phyloP scores from a whole-genome alignment of 2,888 invertebrate genomes.

The Ariolimax columbianus region DNA sequence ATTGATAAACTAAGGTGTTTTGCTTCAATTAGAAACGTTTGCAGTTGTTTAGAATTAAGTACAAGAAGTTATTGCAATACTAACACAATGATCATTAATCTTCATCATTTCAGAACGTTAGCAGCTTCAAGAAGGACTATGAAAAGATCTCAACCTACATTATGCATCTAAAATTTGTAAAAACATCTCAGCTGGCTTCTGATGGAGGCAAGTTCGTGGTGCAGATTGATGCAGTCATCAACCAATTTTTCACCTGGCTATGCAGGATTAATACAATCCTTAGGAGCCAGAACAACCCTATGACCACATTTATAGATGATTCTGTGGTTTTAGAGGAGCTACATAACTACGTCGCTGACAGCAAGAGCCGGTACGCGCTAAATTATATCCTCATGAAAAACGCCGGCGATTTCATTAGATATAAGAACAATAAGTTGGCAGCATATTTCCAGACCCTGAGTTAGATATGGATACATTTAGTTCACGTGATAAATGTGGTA shows the following conservation, averaged over 20 bases:
- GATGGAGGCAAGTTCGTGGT: background rate
- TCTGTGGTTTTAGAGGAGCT: background rate
- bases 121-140: background rate
- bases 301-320: constrained; percentile 6
- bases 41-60: too few relatives aligned
- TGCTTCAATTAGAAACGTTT: too few relatives aligned
- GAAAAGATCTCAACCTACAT: background rate
- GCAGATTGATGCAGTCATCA: background rate
- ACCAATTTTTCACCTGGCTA: background rate
- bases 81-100: too few relatives aligned
- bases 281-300: background rate
- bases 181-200: background rate
- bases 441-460: constrained; percentile 4
- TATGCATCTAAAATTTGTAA: background rate
- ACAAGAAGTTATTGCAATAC: too few relatives aligned
- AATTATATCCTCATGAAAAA: constrained; percentile 30
- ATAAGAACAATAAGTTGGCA: background rate
- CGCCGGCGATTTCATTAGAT: background rate
- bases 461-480: background rate
- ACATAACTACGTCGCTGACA: background rate
- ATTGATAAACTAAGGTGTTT: too few relatives aligned
- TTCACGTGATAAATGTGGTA: too few relatives aligned
- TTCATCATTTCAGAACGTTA: constrained; percentile 12
- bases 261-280: constrained; percentile 13
- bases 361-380: background rate